These are phyloP conservation scores for Australoheros scitulus DNA, from an alignment of 2,113 vertebrate genomes.

Conservation along the genomic window DNA sequence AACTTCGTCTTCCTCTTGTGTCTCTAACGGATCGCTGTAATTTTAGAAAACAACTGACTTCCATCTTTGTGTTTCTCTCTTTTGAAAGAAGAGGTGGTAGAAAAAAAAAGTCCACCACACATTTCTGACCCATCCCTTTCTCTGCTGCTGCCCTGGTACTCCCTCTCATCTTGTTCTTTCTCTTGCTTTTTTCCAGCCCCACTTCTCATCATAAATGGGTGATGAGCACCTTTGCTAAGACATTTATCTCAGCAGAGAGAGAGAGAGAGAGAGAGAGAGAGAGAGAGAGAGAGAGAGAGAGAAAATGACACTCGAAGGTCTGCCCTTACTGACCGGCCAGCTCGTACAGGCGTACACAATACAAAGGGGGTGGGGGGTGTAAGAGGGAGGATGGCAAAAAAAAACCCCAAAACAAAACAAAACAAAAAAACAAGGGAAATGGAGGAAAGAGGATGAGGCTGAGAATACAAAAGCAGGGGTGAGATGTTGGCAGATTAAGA, in stretches of 20 bases:
- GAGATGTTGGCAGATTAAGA: not conserved
- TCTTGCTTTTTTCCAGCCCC: slow-evolving; percentile 7
- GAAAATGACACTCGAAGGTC: slow-evolving; percentile 66
- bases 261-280: slow-evolving; percentile 56
- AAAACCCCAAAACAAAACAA: too few species aligned
- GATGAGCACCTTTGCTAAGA: slow-evolving; percentile 47
- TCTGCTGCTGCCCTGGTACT: not conserved
- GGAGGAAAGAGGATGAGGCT: not conserved
- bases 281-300: slow-evolving; percentile 52
- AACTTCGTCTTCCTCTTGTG: not conserved
- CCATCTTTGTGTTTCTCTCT: not conserved
- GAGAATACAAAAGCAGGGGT: not conserved
- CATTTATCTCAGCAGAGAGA: slow-evolving; percentile 54
- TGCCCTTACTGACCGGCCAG: slow-evolving; percentile 32
- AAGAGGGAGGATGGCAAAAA: slow-evolving; percentile 17
- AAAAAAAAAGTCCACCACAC: not conserved
- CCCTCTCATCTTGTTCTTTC: slow-evolving; percentile 18
- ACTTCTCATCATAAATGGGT: slow-evolving; percentile 18
- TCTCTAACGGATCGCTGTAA: not conserved
- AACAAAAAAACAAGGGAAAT: not conserved
- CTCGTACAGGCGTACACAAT: not conserved
- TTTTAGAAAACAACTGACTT: not conserved
- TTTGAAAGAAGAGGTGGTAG: not conserved
- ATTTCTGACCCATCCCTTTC: not conserved
- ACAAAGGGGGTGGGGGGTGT: not conserved